These are phyloP conservation scores for Solenopsis fugax DNA, from an alignment of 1,140 invertebrate species.

Conservation along the genomic window DNA sequence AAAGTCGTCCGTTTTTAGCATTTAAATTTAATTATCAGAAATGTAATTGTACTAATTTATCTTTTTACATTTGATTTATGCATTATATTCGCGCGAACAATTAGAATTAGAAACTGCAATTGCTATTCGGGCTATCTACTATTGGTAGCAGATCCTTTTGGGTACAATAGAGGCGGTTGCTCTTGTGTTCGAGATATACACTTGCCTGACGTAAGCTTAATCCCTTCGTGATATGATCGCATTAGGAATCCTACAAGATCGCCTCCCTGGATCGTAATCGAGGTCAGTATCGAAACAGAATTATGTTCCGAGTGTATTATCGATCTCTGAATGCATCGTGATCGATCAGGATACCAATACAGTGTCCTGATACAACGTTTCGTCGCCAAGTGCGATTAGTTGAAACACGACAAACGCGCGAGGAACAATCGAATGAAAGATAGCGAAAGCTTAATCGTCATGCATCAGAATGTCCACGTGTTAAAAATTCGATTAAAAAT, in stretches of 20 bases:
- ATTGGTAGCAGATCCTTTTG: conserved; percentile 35
- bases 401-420: conserved; percentile 57
- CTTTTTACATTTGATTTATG: background rate
- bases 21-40: background rate
- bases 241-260: conserved; percentile 70
- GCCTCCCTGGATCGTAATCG: conserved; percentile 53
- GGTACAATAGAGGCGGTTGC: conserved; percentile 53
- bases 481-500: background rate
- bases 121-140: conserved; percentile 38
- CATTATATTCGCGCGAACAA: background rate
- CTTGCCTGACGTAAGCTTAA: conserved; percentile 63
- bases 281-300: conserved; percentile 55
- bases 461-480: background rate
- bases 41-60: background rate
- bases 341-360: conserved; percentile 29
- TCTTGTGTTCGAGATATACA: conserved; percentile 28
- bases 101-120: conserved; percentile 24
- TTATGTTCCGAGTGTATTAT: conserved; percentile 27
- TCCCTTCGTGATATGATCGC: conserved; percentile 70
- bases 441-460: background rate
- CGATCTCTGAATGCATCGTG: conserved; percentile 45
- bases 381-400: conserved; percentile 53
- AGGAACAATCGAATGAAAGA: conserved; percentile 10
- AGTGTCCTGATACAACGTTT: conserved; percentile 19
- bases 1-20: background rate